A percentile compares a stretch with the other conserved stretches of the same genome.
These are phyloP conservation scores for Pristionchus exspectatus DNA, from an alignment of 2,888 invertebrate genomes.

Conservation along the genomic window DNA sequence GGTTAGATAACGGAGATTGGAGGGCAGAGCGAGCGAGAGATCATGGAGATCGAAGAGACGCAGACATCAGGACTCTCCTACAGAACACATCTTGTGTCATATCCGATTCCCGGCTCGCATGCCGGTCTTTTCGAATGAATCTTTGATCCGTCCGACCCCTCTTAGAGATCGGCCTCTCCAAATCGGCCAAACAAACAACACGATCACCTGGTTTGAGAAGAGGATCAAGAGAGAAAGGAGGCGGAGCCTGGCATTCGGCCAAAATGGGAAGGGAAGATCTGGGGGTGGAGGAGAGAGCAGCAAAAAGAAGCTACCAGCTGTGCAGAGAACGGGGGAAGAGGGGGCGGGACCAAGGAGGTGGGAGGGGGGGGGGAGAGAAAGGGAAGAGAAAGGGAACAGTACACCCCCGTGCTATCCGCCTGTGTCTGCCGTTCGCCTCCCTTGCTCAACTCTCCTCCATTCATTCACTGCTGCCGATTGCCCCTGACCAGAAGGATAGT, in stretches of 20 bases:
- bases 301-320: conserved; percentile 38
- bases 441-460: background rate
- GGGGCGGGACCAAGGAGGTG: background rate
- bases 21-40: background rate
- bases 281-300: background rate
- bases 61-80: background rate
- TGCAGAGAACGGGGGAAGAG: conserved; percentile 17
- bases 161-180: background rate
- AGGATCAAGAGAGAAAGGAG: background rate
- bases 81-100: background rate
- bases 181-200: conserved; percentile 18
- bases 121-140: background rate
- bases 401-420: conserved; percentile 2
- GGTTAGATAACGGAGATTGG: background rate
- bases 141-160: conserved; percentile 21
- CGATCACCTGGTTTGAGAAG: background rate
- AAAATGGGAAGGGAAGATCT: background rate
- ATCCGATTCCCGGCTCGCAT: conserved; percentile 10
- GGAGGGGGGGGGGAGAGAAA: background rate
- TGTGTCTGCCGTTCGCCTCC: background rate
- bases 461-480: background rate
- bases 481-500: background rate
- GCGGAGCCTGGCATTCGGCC: background rate
- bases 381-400: conserved; percentile 14
- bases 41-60: background rate